Percentiles rank a stretch among this genome's conserved stretches.
These are phyloP conservation scores for Drosophila ustulata DNA, from an alignment of 2,888 invertebrate species.

Conservation along the genomic window DNA sequence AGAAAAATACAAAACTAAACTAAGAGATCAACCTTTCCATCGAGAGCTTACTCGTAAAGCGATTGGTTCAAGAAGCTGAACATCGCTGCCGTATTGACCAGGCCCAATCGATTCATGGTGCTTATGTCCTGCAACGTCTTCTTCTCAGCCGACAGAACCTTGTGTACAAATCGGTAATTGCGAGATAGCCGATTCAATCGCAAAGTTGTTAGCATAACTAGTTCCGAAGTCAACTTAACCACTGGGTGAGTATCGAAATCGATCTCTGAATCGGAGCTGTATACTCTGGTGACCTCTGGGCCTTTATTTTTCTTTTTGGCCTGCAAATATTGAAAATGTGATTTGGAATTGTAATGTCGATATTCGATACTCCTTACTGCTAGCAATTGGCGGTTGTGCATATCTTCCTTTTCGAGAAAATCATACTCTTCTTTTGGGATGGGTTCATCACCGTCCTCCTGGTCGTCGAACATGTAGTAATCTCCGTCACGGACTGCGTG, in stretches of 20 bases:
- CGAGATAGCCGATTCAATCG: slow-evolving; percentile 91
- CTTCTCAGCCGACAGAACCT: slow-evolving; percentile 94
- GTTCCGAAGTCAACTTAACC: slow-evolving; percentile 45
- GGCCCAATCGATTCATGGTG: slow-evolving; percentile 63
- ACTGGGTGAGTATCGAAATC: slow-evolving; percentile 60
- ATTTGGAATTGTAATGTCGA: background rate
- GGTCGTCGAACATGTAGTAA: slow-evolving; percentile 99
- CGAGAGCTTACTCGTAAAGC: slow-evolving; percentile 53
- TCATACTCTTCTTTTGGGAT: slow-evolving; percentile 87
- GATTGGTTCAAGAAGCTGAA: slow-evolving; percentile 67
- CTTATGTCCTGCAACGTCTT: slow-evolving; percentile 90
- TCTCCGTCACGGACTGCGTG: slow-evolving; percentile 98
- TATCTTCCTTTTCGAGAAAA: slow-evolving; percentile 68
- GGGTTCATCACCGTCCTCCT: slow-evolving; percentile 90
- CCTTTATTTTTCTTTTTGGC: slow-evolving; percentile 9
- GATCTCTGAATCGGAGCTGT: slow-evolving; percentile 54
- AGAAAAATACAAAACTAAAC: background rate
- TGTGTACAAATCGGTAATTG: slow-evolving; percentile 96
- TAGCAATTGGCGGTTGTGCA: slow-evolving; percentile 42
- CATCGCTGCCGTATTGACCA: slow-evolving; percentile 70
- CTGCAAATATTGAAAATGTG: slow-evolving; percentile 34
- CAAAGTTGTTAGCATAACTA: slow-evolving; percentile 56
- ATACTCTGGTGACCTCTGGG: background rate
- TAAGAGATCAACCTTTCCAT: too few species aligned
- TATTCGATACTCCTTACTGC: slow-evolving; percentile 33